Evolutionary conservation across 2,888 invertebrate genomes (phyloP).

Genomic region (Schizaphis graminum): DNA sequence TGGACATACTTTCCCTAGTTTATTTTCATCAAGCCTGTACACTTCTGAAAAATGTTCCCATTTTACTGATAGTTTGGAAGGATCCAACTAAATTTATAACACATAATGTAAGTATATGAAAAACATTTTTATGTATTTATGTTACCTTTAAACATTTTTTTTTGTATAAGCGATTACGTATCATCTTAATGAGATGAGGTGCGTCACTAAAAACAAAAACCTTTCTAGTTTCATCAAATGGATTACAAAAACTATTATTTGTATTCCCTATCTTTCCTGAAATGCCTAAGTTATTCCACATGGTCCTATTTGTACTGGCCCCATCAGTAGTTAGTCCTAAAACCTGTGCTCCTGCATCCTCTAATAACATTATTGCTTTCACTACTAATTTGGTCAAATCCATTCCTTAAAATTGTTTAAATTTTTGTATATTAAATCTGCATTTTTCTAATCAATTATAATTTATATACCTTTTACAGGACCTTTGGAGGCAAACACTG

Average conservation of each 20-base stretch:
- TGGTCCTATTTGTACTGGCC: too few species aligned
- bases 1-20: conserved; percentile 8
- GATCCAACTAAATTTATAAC: not conserved
- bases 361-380: not conserved
- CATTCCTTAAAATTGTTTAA: not conserved
- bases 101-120: too few species aligned
- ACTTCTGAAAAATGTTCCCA: not conserved
- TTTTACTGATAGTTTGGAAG: not conserved
- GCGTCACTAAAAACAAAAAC: not conserved
- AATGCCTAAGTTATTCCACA: conserved; percentile 14
- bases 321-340: too few species aligned
- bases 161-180: not conserved
- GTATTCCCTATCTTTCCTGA: not conserved
- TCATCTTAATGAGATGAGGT: not conserved
- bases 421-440: not conserved
- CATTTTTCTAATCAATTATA: not conserved
- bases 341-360: not conserved
- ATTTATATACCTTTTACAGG: not conserved
- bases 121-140: too few species aligned
- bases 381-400: not conserved
- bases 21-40: not conserved
- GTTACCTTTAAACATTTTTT: not conserved
- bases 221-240: not conserved
- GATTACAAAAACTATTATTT: not conserved
- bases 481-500: not conserved